Conservation (phyloP, 2,888 invertebrate genomes). For the Myathropa florea region DNA sequence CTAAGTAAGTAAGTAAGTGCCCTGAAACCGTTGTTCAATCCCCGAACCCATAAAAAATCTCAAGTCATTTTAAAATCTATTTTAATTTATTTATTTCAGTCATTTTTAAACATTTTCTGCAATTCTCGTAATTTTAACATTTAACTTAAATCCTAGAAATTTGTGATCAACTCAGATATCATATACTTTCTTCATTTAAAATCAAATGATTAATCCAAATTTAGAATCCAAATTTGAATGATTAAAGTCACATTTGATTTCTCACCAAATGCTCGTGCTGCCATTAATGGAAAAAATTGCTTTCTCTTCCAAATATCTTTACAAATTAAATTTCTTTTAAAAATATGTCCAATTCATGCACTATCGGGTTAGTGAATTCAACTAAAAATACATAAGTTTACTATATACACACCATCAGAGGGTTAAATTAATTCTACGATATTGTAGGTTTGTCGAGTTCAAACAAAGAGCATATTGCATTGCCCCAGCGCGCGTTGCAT, state of each 20-base stretch:
- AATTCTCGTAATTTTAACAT: constrained; percentile 40
- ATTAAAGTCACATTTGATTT: not conserved
- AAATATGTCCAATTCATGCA: constrained; percentile 8
- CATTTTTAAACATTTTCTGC: constrained; percentile 45
- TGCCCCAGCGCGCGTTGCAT: constrained; percentile 71
- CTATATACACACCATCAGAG: constrained; percentile 22
- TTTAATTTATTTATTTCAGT: constrained; percentile 64
- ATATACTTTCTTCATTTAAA: constrained; percentile 12
- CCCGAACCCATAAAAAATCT: not conserved
- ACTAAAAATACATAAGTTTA: constrained; percentile 26
- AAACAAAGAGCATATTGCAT: constrained; percentile 73
- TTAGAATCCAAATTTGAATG: constrained; percentile 11
- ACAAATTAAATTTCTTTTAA: not conserved
- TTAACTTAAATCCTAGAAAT: constrained; percentile 37
- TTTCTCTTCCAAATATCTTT: not conserved
- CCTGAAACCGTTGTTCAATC: too few relatives aligned
- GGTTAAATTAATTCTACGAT: not conserved
- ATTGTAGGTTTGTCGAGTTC: not conserved
- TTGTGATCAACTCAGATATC: constrained; percentile 19
- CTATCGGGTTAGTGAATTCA: constrained; percentile 6
- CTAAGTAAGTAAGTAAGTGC: too few relatives aligned
- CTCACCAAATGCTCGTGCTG: constrained; percentile 40
- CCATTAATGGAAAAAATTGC: constrained; percentile 20
- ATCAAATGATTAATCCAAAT: constrained; percentile 28
- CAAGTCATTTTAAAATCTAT: constrained; percentile 12